Evolutionary conservation across 2,888 invertebrate species (phyloP).

Genomic region (Dryocosmus kuriphilus): DNA sequence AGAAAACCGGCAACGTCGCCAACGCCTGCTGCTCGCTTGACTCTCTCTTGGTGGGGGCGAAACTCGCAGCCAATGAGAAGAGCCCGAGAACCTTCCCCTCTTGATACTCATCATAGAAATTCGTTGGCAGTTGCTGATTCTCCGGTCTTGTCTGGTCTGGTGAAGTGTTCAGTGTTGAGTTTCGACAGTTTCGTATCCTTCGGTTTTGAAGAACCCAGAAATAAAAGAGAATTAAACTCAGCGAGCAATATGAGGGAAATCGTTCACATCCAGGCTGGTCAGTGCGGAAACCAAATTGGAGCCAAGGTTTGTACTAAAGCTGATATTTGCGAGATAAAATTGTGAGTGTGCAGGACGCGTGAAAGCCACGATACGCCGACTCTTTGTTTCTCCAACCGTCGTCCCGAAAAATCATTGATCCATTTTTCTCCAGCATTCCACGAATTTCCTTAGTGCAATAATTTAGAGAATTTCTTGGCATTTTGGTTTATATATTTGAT

Average conservation of each 20-base stretch:
- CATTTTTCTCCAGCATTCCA: background rate
- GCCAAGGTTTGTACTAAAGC: constrained; percentile 85
- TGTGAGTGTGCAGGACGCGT: constrained; percentile 16
- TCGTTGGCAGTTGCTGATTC: background rate
- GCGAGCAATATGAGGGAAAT: constrained; percentile 90
- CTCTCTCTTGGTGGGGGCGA: constrained; percentile 2
- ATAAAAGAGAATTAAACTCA: background rate
- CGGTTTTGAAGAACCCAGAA: background rate
- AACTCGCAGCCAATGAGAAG: background rate
- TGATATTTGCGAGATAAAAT: background rate
- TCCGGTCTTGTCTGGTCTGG: constrained; percentile 19
- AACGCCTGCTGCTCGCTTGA: constrained; percentile 8
- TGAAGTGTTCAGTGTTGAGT: constrained; percentile 36
- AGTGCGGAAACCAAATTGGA: constrained; percentile 97
- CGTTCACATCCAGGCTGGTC: constrained; percentile 96
- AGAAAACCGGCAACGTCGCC: constrained; percentile 13
- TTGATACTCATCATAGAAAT: constrained; percentile 5
- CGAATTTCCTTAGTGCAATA: background rate
- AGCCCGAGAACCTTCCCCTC: background rate
- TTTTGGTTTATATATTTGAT: background rate
- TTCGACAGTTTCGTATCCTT: background rate
- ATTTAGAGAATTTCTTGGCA: background rate
- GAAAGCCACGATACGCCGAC: background rate
- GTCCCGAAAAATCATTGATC: constrained; percentile 26
- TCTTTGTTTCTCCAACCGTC: constrained; percentile 17